Conservation (phyloP, 92 coral and sea anemone species). For the Montipora capitata region DNA sequence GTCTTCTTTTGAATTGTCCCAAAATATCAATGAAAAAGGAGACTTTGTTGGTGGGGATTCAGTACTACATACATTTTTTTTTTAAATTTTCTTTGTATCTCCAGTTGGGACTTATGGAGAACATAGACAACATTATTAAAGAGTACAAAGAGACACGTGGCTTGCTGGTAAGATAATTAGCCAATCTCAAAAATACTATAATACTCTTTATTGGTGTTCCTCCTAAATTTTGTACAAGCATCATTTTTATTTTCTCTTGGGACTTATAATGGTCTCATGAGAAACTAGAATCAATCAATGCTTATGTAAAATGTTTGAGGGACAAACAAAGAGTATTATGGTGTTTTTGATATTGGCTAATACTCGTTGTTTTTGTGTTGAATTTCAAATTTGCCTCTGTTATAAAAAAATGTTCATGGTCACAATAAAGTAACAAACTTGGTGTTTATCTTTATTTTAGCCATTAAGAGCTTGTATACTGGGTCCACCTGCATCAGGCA, state of each 20-base stretch:
- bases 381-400: neutral
- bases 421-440: neutral
- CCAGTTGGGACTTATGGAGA: conserved; percentile 94
- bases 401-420: neutral
- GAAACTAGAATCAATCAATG: no score
- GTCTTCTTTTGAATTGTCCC: no score
- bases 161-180: conserved; percentile 74
- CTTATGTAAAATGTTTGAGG: no score
- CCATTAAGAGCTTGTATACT: conserved; percentile 93
- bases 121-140: conserved; percentile 88
- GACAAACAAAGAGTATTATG: no score
- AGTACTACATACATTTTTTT: neutral
- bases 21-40: neutral
- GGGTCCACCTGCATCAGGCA: conserved; percentile 99
- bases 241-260: no score
- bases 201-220: no score
- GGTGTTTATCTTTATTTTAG: conserved; percentile 40
- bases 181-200: no score
- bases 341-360: no score
- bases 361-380: neutral
- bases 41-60: neutral
- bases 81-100: neutral
- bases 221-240: no score
- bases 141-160: conserved; percentile 97
- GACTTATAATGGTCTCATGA: no score